Base-by-base conservation (phyloP, 2,113 vertebrate species). In the Oxyura jamaicensis region DNA sequence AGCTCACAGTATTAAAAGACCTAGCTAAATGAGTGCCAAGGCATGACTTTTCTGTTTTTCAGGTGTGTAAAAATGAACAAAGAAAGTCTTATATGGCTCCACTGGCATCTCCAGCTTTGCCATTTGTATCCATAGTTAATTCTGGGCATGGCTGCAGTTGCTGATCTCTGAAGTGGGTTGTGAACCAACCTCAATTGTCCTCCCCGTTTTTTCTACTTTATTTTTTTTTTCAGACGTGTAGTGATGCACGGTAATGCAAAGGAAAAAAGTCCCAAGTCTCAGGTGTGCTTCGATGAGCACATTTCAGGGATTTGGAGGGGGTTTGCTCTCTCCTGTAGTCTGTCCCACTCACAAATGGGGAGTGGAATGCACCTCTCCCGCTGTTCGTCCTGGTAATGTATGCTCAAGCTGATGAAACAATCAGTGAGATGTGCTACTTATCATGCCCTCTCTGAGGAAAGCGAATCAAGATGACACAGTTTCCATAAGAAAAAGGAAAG, bases 21-120 rank as follows among this genome's bases (percentile, higher is more conserved):
- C 14, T 5, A 4, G 0, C 1, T 36, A 19, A 44, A 19, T 15
- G 0, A 0, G 6, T 44, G 36, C 50, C 41, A 48, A 15, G 1
- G 0, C 3, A 0, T 5, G 8, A 18, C 52, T 20, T 29, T 72
- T 39, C 33, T 46, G 11, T 41, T 80, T 58, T n/a, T 18, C 67
- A 41, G 16, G 16, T 33, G 21, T 48, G 28, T 56, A 8, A 66
- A 69, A 48, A 18, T 10, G 41, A 74, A 44, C 53, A 33, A 35
- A 44, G 53, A 18, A 26, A 59, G 7, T 8, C 29, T 48, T 31
- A 9, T 15, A 0, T 20, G 36, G 17, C 35, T 71, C 10, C 46
- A 22, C 18, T 28, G 55, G 11, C 44, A 8, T 7, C 46, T 53
- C n/a, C 36, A 81, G 36, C 36, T n/a, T 20, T 60, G 68, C 33